Percentiles rank a stretch among this genome's conserved stretches.
phyloP scores from a whole-genome alignment of 2,797 vertebrate genomes.

The Schizopygopsis malacanthus region DNA sequence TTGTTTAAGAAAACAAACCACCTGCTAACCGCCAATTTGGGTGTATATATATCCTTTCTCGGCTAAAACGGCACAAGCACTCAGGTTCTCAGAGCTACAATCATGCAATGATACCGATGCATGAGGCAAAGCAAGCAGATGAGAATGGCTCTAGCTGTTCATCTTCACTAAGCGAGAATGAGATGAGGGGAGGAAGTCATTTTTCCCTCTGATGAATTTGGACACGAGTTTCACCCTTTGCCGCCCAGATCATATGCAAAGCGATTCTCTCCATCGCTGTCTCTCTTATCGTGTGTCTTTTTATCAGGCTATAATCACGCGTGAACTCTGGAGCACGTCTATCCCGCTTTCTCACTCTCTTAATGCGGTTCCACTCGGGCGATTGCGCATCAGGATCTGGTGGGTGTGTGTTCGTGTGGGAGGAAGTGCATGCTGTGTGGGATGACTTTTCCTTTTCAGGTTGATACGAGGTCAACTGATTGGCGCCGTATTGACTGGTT shows the following conservation, averaged over 20 bases:
- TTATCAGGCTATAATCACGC: slow-evolving; percentile 18
- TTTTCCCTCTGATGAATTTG: slow-evolving; percentile 41
- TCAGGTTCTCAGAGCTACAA: not conserved
- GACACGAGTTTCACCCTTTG: slow-evolving; percentile 29
- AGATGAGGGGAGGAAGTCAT: slow-evolving; percentile 29
- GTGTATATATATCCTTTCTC: slow-evolving; percentile 17
- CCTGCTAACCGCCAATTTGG: slow-evolving; percentile 33
- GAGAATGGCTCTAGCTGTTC: not conserved
- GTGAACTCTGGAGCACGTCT: slow-evolving; percentile 39
- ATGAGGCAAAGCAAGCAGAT: not conserved
- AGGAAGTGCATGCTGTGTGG: slow-evolving; percentile 62
- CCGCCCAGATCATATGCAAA: slow-evolving; percentile 27
- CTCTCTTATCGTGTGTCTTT: slow-evolving; percentile 14
- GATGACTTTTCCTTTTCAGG: slow-evolving; percentile 14
- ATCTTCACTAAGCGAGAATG: not conserved
- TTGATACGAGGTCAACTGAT: slow-evolving; percentile 16
- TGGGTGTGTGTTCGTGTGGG: slow-evolving; percentile 32
- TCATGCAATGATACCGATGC: not conserved
- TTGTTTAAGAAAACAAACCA: slow-evolving; percentile 41
- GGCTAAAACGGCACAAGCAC: slow-evolving; percentile 9
- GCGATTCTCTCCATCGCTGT: not conserved
- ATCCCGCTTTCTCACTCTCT: slow-evolving; percentile 25
- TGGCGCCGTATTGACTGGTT: slow-evolving; percentile 23
- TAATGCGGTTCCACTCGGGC: not conserved
- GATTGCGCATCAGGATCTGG: slow-evolving; percentile 1